Evolutionary conservation across 2,888 invertebrate species (phyloP).

Genomic region (Druceiella hillmani): DNA sequence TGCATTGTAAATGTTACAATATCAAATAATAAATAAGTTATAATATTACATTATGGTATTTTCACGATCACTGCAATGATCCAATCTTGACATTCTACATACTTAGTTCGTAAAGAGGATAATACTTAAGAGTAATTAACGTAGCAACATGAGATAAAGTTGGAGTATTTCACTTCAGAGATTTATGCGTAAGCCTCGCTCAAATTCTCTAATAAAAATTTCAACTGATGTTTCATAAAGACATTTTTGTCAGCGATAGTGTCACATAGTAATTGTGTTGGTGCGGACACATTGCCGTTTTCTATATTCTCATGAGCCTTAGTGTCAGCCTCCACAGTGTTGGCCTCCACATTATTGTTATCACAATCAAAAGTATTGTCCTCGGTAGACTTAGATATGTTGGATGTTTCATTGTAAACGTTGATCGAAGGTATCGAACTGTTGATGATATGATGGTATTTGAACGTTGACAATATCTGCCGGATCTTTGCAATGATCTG

Average conservation of each 20-base stretch:
- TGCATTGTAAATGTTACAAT: conserved; percentile 15
- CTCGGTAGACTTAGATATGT: conserved; percentile 36
- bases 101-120: conserved; percentile 47
- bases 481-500: conserved; percentile 82
- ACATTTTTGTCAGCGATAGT: conserved; percentile 47
- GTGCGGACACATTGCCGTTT: conserved; percentile 48
- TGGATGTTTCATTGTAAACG: conserved; percentile 42
- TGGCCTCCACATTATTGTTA: conserved; percentile 33
- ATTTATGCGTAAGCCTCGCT: conserved; percentile 61
- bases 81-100: conserved; percentile 43
- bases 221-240: conserved; percentile 50
- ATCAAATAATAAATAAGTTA: conserved; percentile 23
- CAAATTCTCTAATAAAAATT: conserved; percentile 58
- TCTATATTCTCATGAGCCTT: conserved; percentile 35
- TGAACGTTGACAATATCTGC: conserved; percentile 71
- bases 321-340: conserved; percentile 33
- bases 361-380: conserved; percentile 41
- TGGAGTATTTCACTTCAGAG: conserved; percentile 28
- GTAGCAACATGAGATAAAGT: conserved; percentile 7
- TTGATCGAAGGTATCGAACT: conserved; percentile 47
- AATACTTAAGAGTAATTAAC: conserved; percentile 35
- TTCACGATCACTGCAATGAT: conserved; percentile 55
- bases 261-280: conserved; percentile 43
- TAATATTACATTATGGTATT: conserved; percentile 11
- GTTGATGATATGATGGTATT: conserved; percentile 57